A percentile compares a stretch with the other conserved stretches of the same genome.
Conservation (phyloP, 1,140 invertebrate genomes). For the Trichogramma pretiosum region DNA sequence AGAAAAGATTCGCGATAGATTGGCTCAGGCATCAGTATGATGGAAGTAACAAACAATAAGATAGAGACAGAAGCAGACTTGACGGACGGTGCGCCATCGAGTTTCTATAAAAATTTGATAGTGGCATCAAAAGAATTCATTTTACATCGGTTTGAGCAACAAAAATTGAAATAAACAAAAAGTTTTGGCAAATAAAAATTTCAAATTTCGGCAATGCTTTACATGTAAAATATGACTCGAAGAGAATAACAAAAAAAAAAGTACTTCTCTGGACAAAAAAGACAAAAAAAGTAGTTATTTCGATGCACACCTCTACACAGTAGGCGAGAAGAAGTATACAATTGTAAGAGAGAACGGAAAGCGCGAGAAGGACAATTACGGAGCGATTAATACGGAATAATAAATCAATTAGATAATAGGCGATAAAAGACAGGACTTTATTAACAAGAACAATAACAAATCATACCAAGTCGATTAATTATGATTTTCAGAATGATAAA, state of each 20-base stretch:
- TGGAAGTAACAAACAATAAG: neutral
- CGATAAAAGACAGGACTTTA: constrained; percentile 15
- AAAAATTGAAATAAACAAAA: no score
- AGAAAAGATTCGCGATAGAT: constrained; percentile 1
- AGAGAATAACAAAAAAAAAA: no score
- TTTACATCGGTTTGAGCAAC: no score
- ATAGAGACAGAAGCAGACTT: constrained; percentile 8
- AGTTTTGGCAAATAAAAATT: no score
- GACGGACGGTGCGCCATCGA: constrained; percentile 14
- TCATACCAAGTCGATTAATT: constrained; percentile 15
- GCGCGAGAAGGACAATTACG: constrained; percentile 16
- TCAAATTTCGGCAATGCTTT: no score
- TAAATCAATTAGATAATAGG: constrained; percentile 9
- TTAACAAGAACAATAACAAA: constrained; percentile 15
- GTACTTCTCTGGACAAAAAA: no score
- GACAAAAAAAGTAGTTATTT: constrained; percentile 8
- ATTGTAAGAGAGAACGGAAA: constrained; percentile 9
- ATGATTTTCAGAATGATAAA: constrained; percentile 18
- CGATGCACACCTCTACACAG: constrained; percentile 12
- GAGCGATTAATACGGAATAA: neutral
- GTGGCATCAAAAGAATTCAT: no score
- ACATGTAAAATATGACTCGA: no score
- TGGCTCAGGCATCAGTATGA: neutral
- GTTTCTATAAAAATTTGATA: constrained; percentile 18
- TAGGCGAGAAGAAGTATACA: constrained; percentile 6